These are phyloP conservation scores for Campoplex capitator DNA, from an alignment of 2,888 invertebrate species.

Conservation along the genomic window DNA sequence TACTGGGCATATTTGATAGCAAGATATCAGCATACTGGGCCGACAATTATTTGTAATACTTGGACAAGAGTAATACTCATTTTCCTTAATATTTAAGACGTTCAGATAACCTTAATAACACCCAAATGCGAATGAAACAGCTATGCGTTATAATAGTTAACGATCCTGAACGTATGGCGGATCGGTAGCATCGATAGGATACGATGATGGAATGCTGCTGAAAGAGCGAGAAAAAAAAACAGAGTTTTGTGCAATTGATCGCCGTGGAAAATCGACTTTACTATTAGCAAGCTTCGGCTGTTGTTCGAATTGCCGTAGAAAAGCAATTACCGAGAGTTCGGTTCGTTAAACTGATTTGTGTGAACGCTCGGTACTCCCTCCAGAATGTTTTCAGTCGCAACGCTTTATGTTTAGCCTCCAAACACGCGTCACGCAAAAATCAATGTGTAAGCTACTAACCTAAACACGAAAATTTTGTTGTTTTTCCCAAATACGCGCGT, in stretches of 20 bases:
- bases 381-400: constrained; percentile 38
- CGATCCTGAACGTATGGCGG: background rate
- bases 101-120: background rate
- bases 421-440: background rate
- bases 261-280: constrained; percentile 17
- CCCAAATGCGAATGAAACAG: background rate
- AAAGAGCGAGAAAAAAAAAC: background rate
- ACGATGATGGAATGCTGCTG: background rate
- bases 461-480: background rate
- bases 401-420: constrained; percentile 19
- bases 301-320: constrained; percentile 53
- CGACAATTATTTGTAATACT: background rate
- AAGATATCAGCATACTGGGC: constrained; percentile 8
- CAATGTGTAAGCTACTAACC: background rate
- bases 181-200: background rate
- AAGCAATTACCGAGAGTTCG: constrained; percentile 64
- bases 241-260: constrained; percentile 35
- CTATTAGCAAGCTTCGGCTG: constrained; percentile 35
- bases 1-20: background rate
- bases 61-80: background rate
- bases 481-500: background rate
- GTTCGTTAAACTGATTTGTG: constrained; percentile 63
- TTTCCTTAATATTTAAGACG: background rate
- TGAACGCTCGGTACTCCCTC: background rate
- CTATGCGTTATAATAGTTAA: background rate